These are phyloP conservation scores for Diaprepes abbreviatus DNA, from an alignment of 2,888 invertebrate species.

Conservation along the genomic window DNA sequence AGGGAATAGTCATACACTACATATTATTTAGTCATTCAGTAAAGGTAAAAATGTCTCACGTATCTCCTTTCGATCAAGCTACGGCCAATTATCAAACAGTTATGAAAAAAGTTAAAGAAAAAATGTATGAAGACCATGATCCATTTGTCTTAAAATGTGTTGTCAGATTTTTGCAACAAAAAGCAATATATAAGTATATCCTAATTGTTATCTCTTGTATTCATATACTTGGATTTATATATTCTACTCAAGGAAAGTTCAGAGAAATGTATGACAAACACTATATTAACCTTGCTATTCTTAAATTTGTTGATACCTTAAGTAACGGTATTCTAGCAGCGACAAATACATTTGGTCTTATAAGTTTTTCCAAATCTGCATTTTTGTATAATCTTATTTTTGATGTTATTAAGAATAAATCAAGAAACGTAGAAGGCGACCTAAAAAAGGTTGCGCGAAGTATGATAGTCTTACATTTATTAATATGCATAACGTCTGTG, in stretches of 20 bases:
- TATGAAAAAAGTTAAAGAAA: not conserved
- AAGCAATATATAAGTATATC: not conserved
- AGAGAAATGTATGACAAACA: not conserved
- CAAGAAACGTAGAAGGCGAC: not conserved
- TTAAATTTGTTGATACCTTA: not conserved
- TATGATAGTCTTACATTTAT: not conserved
- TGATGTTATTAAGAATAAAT: not conserved
- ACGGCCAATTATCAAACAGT: too few relatives aligned
- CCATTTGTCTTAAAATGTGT: not conserved
- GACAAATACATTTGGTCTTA: not conserved
- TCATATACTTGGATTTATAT: constrained; percentile 6
- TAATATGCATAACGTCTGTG: not conserved
- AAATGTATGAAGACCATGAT: not conserved
- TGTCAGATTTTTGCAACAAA: constrained; percentile 3
- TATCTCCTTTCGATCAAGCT: not conserved
- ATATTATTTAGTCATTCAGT: too few relatives aligned
- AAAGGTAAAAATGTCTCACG: not conserved
- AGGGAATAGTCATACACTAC: too few relatives aligned
- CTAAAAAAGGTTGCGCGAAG: not conserved
- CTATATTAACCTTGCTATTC: not conserved
- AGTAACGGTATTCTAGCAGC: not conserved
- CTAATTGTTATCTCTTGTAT: not conserved
- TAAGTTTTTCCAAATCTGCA: not conserved
- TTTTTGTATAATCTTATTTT: not conserved
- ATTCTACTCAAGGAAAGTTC: constrained; percentile 18